A percentile compares a stretch with the other conserved stretches of the same genome.
Evolutionary conservation across 2,888 invertebrate genomes (phyloP).

Genomic region (Tetheella fluctuosa): DNA sequence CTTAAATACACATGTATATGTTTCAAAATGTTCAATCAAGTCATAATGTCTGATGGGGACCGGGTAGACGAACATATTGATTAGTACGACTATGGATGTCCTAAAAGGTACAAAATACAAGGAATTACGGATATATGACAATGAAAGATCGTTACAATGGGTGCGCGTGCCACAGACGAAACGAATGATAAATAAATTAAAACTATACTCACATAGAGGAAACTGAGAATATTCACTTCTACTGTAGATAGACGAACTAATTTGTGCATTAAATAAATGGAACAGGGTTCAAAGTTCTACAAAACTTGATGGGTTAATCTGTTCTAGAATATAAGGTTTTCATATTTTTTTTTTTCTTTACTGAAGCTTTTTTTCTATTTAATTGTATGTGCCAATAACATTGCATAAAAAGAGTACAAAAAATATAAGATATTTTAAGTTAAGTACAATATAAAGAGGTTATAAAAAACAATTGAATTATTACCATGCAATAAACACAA

Average conservation of each 20-base stretch:
- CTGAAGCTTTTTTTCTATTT: background rate
- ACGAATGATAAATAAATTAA: slow-evolving; percentile 4
- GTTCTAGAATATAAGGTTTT: background rate
- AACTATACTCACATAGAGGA: background rate
- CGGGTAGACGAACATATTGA: background rate
- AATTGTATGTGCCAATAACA: background rate
- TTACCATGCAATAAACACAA: slow-evolving; percentile 39
- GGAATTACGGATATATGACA: background rate
- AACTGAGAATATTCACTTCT: background rate
- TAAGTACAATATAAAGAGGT: background rate
- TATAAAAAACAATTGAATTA: background rate
- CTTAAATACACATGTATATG: background rate
- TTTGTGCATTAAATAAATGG: background rate
- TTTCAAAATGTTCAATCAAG: background rate
- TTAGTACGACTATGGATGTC: background rate
- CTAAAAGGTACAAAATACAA: background rate
- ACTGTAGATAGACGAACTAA: background rate
- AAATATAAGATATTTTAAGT: too few relatives aligned
- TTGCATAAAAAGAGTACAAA: too few relatives aligned
- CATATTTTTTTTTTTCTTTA: too few relatives aligned
- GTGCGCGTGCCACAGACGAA: background rate
- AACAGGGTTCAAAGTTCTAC: background rate
- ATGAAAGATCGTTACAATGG: slow-evolving; percentile 1
- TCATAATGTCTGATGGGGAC: background rate
- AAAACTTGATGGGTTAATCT: background rate